Conservation (phyloP, 2,113 vertebrate species). For the Morone saxatilis region DNA sequence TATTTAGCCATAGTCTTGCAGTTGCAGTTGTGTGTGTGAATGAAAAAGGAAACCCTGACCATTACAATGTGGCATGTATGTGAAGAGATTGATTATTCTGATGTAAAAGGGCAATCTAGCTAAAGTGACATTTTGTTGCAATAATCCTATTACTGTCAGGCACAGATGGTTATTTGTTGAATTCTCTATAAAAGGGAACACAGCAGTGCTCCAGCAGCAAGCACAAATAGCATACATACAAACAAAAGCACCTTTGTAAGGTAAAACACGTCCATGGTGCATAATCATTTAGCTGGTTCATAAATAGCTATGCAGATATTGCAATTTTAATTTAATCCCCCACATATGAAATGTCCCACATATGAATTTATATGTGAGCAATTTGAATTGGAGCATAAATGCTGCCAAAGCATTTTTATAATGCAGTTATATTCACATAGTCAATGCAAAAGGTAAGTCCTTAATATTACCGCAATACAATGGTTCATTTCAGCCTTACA, state of each 20-base stretch:
- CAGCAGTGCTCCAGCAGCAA: neutral
- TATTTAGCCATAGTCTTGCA: conserved; percentile 34
- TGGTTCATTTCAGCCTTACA: conserved; percentile 25
- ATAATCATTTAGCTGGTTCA: neutral
- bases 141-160: neutral
- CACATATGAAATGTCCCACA: neutral
- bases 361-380: neutral
- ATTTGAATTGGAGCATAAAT: conserved; percentile 3
- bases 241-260: neutral
- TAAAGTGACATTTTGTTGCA: neutral
- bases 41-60: neutral
- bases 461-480: conserved; percentile 19
- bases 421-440: neutral
- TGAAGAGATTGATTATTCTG: neutral
- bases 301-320: conserved; percentile 18
- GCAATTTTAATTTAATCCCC: neutral
- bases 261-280: neutral
- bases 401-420: neutral
- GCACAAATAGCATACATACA: neutral
- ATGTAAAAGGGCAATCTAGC: conserved; percentile 3
- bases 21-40: neutral
- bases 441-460: conserved; percentile 1
- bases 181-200: conserved; percentile 12
- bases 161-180: neutral
- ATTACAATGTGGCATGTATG: neutral